phyloP scores from a whole-genome alignment of 2,888 invertebrate genomes.

The Dynastes hyllus region DNA sequence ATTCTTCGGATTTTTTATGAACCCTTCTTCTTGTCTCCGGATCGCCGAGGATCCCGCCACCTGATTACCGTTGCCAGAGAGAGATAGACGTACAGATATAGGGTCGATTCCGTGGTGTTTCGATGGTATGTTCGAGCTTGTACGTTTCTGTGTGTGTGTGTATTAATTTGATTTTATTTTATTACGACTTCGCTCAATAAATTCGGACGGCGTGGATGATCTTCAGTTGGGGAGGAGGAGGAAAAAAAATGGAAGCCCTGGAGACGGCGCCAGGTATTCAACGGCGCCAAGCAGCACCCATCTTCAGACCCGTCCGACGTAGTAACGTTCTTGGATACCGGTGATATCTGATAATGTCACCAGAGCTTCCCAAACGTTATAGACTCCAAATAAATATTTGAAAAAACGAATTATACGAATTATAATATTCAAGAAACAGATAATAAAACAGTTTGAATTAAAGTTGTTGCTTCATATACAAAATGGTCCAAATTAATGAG shows the following conservation, averaged over 20 bases:
- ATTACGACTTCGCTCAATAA: slow-evolving; percentile 69
- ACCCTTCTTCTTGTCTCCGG: slow-evolving; percentile 13
- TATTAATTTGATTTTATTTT: slow-evolving; percentile 71
- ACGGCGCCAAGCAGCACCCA: slow-evolving; percentile 67
- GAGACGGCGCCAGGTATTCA: slow-evolving; percentile 67
- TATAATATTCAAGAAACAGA: not conserved
- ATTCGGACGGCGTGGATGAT: slow-evolving; percentile 63
- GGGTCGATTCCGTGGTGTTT: slow-evolving; percentile 2
- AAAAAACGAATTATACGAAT: not conserved
- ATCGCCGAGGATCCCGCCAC: slow-evolving; percentile 4
- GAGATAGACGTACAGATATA: slow-evolving; percentile 7
- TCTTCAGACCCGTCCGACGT: not conserved
- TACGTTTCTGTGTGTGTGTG: slow-evolving; percentile 49
- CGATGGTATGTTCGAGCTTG: not conserved
- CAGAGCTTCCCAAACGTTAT: too few relatives aligned
- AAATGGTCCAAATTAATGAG: too few relatives aligned
- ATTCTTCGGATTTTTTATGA: slow-evolving; percentile 67
- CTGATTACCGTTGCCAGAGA: slow-evolving; percentile 19
- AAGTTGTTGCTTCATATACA: not conserved
- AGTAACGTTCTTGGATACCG: not conserved
- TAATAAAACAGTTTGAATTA: not conserved
- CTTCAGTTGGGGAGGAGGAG: slow-evolving; percentile 46
- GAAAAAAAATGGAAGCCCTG: slow-evolving; percentile 60
- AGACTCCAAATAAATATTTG: not conserved
- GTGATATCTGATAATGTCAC: not conserved